Percentiles rank a stretch among this genome's conserved stretches.
Conservation (phyloP, 2,113 vertebrate genomes). For the Notothenia coriiceps region DNA sequence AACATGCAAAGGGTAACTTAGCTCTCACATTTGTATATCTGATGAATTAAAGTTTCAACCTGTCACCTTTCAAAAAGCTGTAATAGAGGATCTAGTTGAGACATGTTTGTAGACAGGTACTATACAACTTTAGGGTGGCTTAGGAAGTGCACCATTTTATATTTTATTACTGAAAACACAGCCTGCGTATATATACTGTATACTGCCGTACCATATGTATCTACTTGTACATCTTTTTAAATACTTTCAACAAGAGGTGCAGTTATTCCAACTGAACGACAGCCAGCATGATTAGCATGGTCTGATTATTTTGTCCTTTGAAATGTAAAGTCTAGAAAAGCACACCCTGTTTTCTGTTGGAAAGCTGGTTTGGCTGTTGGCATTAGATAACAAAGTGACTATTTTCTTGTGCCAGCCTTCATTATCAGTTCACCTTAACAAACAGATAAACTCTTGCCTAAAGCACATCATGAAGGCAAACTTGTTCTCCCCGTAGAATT, state of each 20-base stretch:
- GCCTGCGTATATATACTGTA: neutral
- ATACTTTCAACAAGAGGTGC: constrained; percentile 3
- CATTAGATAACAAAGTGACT: neutral
- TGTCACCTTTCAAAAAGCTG: constrained; percentile 13
- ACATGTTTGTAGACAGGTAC: constrained; percentile 23
- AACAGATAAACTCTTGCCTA: neutral
- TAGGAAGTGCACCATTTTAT: neutral
- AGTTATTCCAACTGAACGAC: neutral
- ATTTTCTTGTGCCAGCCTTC: neutral
- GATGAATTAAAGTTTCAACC: neutral
- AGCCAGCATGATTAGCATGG: neutral
- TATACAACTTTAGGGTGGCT: constrained; percentile 13
- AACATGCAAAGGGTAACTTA: neutral
- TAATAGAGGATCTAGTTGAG: constrained; percentile 2
- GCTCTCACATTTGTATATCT: constrained; percentile 8
- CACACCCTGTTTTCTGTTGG: neutral
- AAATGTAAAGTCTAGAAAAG: neutral
- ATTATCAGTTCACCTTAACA: neutral
- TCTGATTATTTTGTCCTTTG: neutral
- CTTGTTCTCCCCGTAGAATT: constrained; percentile 48
- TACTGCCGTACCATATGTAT: constrained; percentile 34
- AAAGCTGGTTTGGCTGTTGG: neutral
- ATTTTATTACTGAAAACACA: neutral
- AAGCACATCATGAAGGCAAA: constrained; percentile 19
- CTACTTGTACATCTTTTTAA: neutral